phyloP scores from a whole-genome alignment of 2,888 invertebrate species.

The Lagria hirta region DNA sequence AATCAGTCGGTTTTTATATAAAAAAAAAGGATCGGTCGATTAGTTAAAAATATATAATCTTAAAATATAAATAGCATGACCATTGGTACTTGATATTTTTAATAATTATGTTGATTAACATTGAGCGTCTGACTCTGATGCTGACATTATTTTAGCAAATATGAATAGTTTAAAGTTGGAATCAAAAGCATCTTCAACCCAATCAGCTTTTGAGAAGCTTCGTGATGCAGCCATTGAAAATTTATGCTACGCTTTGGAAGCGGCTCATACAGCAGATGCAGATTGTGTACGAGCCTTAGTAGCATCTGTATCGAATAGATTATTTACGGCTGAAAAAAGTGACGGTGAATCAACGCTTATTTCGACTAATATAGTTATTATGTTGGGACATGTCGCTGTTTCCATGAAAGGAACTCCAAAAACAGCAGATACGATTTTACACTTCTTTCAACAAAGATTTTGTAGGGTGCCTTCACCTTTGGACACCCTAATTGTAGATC shows the following conservation, averaged over 20 bases:
- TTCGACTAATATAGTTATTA: slow-evolving; percentile 94
- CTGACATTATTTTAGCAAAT: slow-evolving; percentile 64
- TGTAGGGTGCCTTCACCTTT: slow-evolving; percentile 90
- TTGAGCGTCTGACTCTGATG: too few relatives aligned
- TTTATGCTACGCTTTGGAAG: slow-evolving; percentile 88
- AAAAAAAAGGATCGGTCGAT: too few relatives aligned
- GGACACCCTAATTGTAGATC: slow-evolving; percentile 94
- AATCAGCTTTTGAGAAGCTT: slow-evolving; percentile 83
- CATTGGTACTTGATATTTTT: too few relatives aligned
- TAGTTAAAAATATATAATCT: too few relatives aligned
- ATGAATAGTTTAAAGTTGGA: slow-evolving; percentile 65
- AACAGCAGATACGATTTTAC: slow-evolving; percentile 91
- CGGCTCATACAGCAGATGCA: slow-evolving; percentile 85
- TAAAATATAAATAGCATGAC: too few relatives aligned
- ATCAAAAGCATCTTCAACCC: slow-evolving; percentile 58
- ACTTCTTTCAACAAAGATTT: slow-evolving; percentile 95
- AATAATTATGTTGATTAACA: too few relatives aligned
- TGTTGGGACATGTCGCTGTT: slow-evolving; percentile 96
- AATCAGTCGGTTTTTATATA: too few relatives aligned
- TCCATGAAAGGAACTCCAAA: slow-evolving; percentile 90
- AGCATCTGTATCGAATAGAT: slow-evolving; percentile 91
- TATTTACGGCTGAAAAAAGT: slow-evolving; percentile 90
- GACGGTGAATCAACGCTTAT: slow-evolving; percentile 90
- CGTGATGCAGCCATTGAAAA: slow-evolving; percentile 96
- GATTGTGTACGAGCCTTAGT: slow-evolving; percentile 95